These are phyloP conservation scores for Silvanus unidentatus DNA, from an alignment of 2,888 invertebrate species.

Conservation along the genomic window DNA sequence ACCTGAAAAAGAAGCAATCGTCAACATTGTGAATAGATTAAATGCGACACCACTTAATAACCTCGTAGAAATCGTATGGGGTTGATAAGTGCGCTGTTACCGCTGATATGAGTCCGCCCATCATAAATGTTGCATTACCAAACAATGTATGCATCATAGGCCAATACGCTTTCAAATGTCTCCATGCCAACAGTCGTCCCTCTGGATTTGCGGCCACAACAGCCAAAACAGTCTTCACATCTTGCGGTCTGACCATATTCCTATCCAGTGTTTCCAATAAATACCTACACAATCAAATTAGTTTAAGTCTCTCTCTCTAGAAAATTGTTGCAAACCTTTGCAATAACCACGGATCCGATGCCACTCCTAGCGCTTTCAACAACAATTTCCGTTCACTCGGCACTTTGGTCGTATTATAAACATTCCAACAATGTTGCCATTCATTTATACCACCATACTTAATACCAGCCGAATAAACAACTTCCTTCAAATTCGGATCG, in stretches of 20 bases:
- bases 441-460: slow-evolving; percentile 64
- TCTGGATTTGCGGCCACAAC: slow-evolving; percentile 69
- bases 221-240: slow-evolving; percentile 64
- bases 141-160: slow-evolving; percentile 56
- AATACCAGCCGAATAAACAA: slow-evolving; percentile 61
- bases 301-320: neutral
- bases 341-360: slow-evolving; percentile 73
- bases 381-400: slow-evolving; percentile 68
- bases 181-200: slow-evolving; percentile 66
- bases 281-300: slow-evolving; percentile 52
- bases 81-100: slow-evolving; percentile 64
- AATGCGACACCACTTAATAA: slow-evolving; percentile 35
- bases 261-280: slow-evolving; percentile 67
- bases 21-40: too few relatives aligned
- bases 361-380: slow-evolving; percentile 64
- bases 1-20: slow-evolving; percentile 33
- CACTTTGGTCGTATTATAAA: slow-evolving; percentile 59
- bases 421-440: slow-evolving; percentile 73
- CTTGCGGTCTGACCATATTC: slow-evolving; percentile 61
- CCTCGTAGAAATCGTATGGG: slow-evolving; percentile 69
- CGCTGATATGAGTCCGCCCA: slow-evolving; percentile 58
- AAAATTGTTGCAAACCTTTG: slow-evolving; percentile 53
- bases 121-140: slow-evolving; percentile 58
- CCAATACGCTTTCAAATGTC: slow-evolving; percentile 68
- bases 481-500: slow-evolving; percentile 69